A percentile compares a stretch with the other conserved stretches of the same genome.
These are phyloP conservation scores for Oxytorus armatus DNA, from an alignment of 2,888 invertebrate genomes.

Conservation along the genomic window DNA sequence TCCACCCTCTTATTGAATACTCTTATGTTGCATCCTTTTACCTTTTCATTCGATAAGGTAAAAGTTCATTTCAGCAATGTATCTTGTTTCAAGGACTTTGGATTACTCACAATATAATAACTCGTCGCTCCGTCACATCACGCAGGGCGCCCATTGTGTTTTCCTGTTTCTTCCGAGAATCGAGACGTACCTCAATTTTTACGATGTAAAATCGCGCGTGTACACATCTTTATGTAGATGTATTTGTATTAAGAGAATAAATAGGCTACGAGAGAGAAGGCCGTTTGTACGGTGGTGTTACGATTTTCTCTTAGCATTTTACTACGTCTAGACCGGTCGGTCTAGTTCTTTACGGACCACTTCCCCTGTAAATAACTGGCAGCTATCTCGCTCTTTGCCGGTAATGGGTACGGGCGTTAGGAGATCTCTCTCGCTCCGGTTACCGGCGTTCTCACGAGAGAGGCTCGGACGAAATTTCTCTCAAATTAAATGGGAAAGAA, in stretches of 20 bases:
- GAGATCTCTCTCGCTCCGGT: constrained; percentile 11
- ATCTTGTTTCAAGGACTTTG: background rate
- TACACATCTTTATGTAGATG: background rate
- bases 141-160: no score
- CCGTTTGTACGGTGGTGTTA: constrained; percentile 49
- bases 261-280: constrained; percentile 63
- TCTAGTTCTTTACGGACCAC: constrained; percentile 72
- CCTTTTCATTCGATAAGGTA: constrained; percentile 2
- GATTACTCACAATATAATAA: background rate
- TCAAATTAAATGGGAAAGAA: constrained; percentile 66
- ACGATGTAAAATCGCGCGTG: background rate
- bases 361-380: constrained; percentile 70
- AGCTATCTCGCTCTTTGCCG: constrained; percentile 63
- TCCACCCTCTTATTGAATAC: no score
- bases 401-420: constrained; percentile 53
- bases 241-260: constrained; percentile 24
- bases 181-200: background rate
- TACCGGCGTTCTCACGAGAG: constrained; percentile 8
- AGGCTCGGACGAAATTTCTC: constrained; percentile 54
- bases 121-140: background rate
- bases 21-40: background rate
- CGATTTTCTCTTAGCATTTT: constrained; percentile 67
- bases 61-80: background rate
- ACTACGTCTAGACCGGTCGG: constrained; percentile 71
- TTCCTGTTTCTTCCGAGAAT: background rate